Evolutionary conservation across 2,888 invertebrate species (phyloP).

Genomic region (Rhabditoides inermis): DNA sequence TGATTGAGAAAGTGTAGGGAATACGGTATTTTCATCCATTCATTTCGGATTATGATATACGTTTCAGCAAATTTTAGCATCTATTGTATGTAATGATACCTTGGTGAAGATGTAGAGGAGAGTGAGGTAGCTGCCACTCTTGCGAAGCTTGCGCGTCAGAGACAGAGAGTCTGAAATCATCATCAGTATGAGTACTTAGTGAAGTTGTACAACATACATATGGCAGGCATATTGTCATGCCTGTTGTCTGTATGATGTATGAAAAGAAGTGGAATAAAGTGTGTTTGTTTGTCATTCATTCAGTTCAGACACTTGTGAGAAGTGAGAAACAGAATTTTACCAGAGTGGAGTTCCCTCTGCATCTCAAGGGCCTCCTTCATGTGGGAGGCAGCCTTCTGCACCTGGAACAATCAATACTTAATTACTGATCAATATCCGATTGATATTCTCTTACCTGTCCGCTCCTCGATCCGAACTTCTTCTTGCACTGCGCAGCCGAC

Average conservation of each 20-base stretch:
- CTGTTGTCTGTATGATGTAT: too few relatives aligned
- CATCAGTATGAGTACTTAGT: too few relatives aligned
- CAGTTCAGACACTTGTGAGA: too few relatives aligned
- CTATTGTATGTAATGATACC: neutral
- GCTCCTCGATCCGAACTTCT: conserved; percentile 8
- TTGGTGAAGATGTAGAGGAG: conserved; percentile 22
- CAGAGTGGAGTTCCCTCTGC: conserved; percentile 38
- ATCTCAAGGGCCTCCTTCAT: conserved; percentile 45
- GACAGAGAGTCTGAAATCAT: too few relatives aligned
- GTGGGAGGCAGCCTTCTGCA: conserved; percentile 30
- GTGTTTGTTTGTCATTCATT: too few relatives aligned
- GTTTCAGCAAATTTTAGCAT: neutral
- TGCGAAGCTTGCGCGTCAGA: too few relatives aligned
- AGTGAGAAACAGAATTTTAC: conserved; percentile 14
- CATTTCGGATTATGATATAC: neutral
- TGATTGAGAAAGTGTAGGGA: neutral
- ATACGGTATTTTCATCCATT: neutral
- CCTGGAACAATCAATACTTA: neutral
- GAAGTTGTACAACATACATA: too few relatives aligned
- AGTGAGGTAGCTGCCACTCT: conserved; percentile 24
- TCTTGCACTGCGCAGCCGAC: conserved; percentile 29
- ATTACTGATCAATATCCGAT: neutral
- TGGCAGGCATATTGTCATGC: too few relatives aligned
- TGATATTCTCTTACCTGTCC: conserved; percentile 1
- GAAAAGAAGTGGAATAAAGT: too few relatives aligned